These are phyloP conservation scores for Aphrocallistes beatrix DNA, from an alignment of 37 sponge, comb jelly and placozoan genomes.

Conservation along the genomic window DNA sequence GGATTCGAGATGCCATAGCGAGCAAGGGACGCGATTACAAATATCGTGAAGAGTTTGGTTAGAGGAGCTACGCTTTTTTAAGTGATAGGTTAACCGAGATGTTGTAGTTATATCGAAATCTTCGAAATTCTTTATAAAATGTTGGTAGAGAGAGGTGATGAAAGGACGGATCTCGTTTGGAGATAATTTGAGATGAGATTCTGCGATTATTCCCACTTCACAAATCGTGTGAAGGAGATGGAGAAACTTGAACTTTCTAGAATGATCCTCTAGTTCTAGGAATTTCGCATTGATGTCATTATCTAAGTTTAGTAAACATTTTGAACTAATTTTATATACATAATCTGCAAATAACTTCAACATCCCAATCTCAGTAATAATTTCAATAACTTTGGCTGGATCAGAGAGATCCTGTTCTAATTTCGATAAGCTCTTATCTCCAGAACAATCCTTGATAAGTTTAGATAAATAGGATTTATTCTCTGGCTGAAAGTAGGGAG, in stretches of 20 bases:
- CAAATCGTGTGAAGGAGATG: neutral
- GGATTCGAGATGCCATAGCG: neutral
- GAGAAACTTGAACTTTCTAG: neutral
- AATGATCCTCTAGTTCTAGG: neutral
- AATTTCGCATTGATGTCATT: neutral
- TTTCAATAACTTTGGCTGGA: neutral
- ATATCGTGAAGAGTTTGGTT: neutral
- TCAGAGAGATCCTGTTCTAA: neutral
- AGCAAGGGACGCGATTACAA: neutral
- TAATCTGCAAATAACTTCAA: neutral
- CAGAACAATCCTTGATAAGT: neutral
- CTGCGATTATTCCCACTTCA: neutral
- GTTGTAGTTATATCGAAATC: neutral
- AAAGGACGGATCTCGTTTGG: neutral
- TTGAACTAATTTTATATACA: neutral
- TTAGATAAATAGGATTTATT: neutral
- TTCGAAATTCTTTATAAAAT: neutral
- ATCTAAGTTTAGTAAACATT: neutral
- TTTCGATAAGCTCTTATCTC: neutral
- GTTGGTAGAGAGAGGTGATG: neutral
- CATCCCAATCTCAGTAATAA: neutral
- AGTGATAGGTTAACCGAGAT: constrained; percentile 19
- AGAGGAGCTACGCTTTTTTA: neutral
- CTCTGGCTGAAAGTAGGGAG: neutral
- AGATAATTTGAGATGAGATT: constrained; percentile 7